Conservation (phyloP, 2,888 invertebrate species). For the Eudemis profundana region DNA sequence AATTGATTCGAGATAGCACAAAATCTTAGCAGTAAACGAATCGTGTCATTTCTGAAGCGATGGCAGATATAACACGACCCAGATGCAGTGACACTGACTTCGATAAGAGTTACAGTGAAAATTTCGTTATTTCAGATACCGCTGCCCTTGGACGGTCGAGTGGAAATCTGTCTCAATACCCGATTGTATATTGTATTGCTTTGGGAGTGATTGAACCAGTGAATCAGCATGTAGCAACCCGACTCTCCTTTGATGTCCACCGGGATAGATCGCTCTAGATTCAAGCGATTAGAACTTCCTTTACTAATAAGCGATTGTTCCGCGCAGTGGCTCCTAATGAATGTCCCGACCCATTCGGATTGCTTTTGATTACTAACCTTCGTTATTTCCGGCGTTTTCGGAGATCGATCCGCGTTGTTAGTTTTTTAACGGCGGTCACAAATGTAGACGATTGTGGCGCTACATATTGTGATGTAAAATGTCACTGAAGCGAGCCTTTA, state of each 20-base stretch:
- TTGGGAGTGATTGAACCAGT: not conserved
- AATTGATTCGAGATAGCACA: slow-evolving; percentile 27
- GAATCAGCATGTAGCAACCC: slow-evolving; percentile 9
- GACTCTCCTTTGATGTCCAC: slow-evolving; percentile 29
- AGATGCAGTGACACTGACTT: slow-evolving; percentile 11
- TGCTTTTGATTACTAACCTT: slow-evolving; percentile 40
- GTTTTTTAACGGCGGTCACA: slow-evolving; percentile 19
- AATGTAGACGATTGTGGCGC: slow-evolving; percentile 14
- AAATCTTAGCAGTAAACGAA: slow-evolving; percentile 16
- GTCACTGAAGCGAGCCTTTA: slow-evolving; percentile 3
- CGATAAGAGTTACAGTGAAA: slow-evolving; percentile 7
- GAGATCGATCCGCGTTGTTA: slow-evolving; percentile 16
- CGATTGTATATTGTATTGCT: not conserved
- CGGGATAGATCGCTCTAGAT: slow-evolving; percentile 20
- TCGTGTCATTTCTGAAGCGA: not conserved
- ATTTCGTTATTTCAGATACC: slow-evolving; percentile 9
- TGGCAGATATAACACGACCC: slow-evolving; percentile 17
- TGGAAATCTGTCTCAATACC: slow-evolving; percentile 14
- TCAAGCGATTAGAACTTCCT: slow-evolving; percentile 17
- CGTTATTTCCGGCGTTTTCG: slow-evolving; percentile 36
- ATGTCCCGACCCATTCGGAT: slow-evolving; percentile 31
- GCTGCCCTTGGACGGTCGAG: not conserved
- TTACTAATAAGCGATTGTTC: slow-evolving; percentile 34
- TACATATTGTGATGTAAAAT: slow-evolving; percentile 11
- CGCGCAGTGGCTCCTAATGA: slow-evolving; percentile 35